A percentile compares a stretch with the other conserved stretches of the same genome.
Evolutionary conservation across 2,888 invertebrate genomes (phyloP).

Genomic region (Conistra vaccinii): DNA sequence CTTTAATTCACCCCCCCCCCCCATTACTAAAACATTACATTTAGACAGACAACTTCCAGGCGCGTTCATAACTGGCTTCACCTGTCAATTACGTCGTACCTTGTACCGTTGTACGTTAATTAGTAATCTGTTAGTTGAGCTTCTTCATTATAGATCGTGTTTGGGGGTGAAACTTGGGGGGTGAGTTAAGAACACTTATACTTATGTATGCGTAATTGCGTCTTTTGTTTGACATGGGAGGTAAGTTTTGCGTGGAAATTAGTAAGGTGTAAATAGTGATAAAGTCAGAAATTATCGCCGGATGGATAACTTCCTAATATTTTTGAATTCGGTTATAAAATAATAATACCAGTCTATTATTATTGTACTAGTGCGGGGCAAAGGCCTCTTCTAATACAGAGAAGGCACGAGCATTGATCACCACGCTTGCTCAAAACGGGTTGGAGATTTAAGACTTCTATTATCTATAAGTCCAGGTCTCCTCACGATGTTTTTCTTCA

Average conservation of each 20-base stretch:
- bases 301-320: too few species aligned
- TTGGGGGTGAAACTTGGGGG: constrained; percentile 9
- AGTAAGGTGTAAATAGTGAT: not conserved
- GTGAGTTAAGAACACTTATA: constrained; percentile 28
- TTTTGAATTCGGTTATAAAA: too few species aligned
- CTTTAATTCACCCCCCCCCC: constrained; percentile 23
- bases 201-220: constrained; percentile 35
- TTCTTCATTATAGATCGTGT: constrained; percentile 52
- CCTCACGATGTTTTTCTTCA: too few species aligned
- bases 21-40: constrained; percentile 42
- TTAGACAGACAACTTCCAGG: constrained; percentile 47
- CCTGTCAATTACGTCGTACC: constrained; percentile 59
- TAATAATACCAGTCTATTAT: too few species aligned
- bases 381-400: too few species aligned
- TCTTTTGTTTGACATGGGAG: constrained; percentile 6
- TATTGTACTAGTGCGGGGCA: too few species aligned
- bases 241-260: constrained; percentile 6
- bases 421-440: too few species aligned
- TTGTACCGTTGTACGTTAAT: constrained; percentile 48
- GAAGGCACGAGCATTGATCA: too few species aligned
- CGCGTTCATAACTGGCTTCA: constrained; percentile 52
- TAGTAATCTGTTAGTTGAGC: constrained; percentile 58
- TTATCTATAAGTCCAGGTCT: too few species aligned
- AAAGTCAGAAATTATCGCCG: not conserved
- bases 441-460: too few species aligned